Evolutionary conservation across 1,140 invertebrate genomes (phyloP), one percentile per base, ranked within the genome.

Genomic region (Drosophila murphyi): DNA sequence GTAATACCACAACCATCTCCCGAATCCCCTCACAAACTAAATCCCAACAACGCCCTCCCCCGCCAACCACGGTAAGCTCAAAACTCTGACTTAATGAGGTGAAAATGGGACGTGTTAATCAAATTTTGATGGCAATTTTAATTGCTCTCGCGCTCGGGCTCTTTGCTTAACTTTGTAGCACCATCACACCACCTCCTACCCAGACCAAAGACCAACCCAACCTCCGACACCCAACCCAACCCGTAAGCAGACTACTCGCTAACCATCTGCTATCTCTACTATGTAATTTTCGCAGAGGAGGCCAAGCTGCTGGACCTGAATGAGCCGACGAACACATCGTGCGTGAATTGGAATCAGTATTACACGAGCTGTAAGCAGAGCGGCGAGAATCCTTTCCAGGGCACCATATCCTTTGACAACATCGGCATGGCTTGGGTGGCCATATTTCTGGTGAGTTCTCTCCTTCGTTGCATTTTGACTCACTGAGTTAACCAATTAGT

Each of bases 381-480:
- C 65, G 98, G 98, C 48, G 95, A 96, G 82, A 99, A 99, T 94
- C 99, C 99, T 29, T 99, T 99, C 93, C 98, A 99, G 94, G 98
- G 98, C 47, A 99, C 99, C 29, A 99, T 99, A 86, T 99, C 98
- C 10, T 99, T 99, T 93, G 99, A 99, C 93, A 99, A 99, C 93
- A 99, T 99, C 80, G 99, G 98, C 51, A 95, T 99, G 76, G 99
- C 99, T 39, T 99, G 99, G 99, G 98, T 99, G 59, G 98, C 99
- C 68, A 99, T 99, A 93, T 99, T 99, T 94, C 95, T 99, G 93
- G 99, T 99, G 94, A 97, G 95, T 95, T 34, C 63, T 51, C n/a
- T 10, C 7, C n/a, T 34, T 48, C 47, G 47, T 37, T 95, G 91
- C 59, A 93, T 93, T 8, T 2, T 93, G 85, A 95, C 95, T 76